Percentiles rank a stretch among this genome's conserved stretches.
Evolutionary conservation across 2,797 vertebrate species (phyloP).

Genomic region (Anableps anableps): DNA sequence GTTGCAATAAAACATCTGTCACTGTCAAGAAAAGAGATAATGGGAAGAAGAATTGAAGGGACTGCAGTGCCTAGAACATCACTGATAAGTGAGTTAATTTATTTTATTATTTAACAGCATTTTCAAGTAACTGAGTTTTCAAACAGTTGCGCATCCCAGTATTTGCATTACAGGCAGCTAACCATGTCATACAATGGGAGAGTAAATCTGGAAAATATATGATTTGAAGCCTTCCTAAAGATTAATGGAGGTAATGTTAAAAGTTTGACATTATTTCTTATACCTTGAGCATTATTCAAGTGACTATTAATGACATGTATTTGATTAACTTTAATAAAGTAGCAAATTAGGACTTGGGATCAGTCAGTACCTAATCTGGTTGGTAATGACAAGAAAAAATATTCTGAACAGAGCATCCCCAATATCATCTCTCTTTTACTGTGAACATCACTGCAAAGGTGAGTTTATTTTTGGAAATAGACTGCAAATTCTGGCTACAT

Average conservation of each 20-base stretch:
- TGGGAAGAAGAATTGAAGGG: not conserved
- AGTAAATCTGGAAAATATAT: not conserved
- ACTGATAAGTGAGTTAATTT: not conserved
- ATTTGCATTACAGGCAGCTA: not conserved
- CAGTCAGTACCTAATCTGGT: not conserved
- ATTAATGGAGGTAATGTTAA: not conserved
- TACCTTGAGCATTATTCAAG: not conserved
- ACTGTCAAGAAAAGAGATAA: not conserved
- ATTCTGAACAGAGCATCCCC: no score
- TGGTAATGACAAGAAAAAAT: no score
- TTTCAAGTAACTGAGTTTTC: not conserved
- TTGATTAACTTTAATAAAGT: not conserved
- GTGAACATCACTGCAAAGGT: not conserved
- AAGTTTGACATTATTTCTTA: not conserved
- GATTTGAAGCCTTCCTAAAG: not conserved
- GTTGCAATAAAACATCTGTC: not conserved
- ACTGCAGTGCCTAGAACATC: not conserved
- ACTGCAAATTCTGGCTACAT: no score
- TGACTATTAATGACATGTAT: not conserved
- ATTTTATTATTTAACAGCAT: not conserved
- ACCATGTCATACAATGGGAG: not conserved
- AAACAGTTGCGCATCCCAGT: not conserved
- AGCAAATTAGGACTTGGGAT: not conserved
- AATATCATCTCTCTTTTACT: not conserved
- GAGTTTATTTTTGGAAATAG: not conserved